Base-by-base conservation (phyloP, 1,140 invertebrate genomes). In the Idris sp. region DNA sequence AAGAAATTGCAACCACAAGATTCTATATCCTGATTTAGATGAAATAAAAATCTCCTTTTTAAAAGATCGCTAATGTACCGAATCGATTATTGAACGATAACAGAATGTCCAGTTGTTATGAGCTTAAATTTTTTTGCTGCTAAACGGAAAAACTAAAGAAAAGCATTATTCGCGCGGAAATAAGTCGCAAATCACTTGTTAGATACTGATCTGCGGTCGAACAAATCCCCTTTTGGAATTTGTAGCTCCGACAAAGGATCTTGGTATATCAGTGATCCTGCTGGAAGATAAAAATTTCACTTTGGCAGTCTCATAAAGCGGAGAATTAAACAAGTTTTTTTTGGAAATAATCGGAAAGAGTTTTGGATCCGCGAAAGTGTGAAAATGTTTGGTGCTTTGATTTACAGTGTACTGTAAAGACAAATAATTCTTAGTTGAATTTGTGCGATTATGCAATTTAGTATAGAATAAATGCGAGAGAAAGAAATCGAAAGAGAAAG, bases 381-480 rank as follows among this genome's bases (percentile, higher is more conserved):
- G n/a, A n/a, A n/a, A n/a, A n/a, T n/a, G n/a, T n/a, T n/a, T n/a
- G n/a, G n/a, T n/a, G n/a, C n/a, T n/a, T n/a, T 43, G 43, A 53
- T 53, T 71, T 51, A 53, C 14, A 69, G 53, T 19, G 38, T n/a
- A n/a, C n/a, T n/a, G n/a, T n/a, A n/a, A n/a, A 16, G 25, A 53
- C 49, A 69, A 43, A 59, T 15, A 16, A 54, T 46, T 40, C 19
- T 71, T 61, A 48, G 48, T 71, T 58, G 46, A 46, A 61, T 48
- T n/a, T n/a, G 28, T 7, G 22, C 35, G 48, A 59, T 69, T 69
- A 69, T 61, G 38, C 35, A 49, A 71, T 54, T 62, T 71, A 62
- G 62, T 11, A 30, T 11, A 13, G 30, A 46, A 48, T 0, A 8
- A 35, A 35, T 19, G 2, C 28, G 38, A 16, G 11, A 5, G 38